These are phyloP conservation scores for Cyrtodaria siliqua DNA, from an alignment of 2,888 invertebrate species.

Conservation along the genomic window DNA sequence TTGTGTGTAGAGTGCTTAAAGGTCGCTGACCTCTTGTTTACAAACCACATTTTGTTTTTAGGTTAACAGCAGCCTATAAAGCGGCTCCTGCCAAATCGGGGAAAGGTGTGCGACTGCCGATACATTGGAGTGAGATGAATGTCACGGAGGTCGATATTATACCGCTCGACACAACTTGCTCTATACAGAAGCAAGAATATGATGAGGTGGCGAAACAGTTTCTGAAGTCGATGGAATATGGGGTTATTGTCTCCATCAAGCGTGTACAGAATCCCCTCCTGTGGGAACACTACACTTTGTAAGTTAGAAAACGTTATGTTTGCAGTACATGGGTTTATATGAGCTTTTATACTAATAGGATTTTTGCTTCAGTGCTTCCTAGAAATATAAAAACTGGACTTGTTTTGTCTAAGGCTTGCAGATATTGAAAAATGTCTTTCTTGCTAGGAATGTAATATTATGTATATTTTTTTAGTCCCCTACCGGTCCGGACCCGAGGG, in stretches of 20 bases:
- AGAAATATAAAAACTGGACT: no score
- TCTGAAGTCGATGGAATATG: slow-evolving; percentile 13
- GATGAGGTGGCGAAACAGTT: slow-evolving; percentile 48
- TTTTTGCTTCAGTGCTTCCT: no score
- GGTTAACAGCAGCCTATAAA: slow-evolving; percentile 48
- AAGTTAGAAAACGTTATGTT: slow-evolving; percentile 13
- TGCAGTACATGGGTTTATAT: no score
- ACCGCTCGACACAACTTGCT: slow-evolving; percentile 11
- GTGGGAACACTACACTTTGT: slow-evolving; percentile 63
- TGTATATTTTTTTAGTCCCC: no score
- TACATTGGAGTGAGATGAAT: slow-evolving; percentile 55
- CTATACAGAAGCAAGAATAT: slow-evolving; percentile 39
- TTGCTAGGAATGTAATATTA: no score
- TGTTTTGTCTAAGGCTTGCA: no score
- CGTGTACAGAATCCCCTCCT: slow-evolving; percentile 57
- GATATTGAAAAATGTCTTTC: no score
- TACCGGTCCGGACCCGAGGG: no score
- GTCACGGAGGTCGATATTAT: slow-evolving; percentile 36
- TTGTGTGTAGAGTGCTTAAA: no score
- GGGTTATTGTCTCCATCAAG: slow-evolving; percentile 36
- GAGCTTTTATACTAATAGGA: no score
- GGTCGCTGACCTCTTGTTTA: no score
- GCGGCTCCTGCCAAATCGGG: slow-evolving; percentile 37
- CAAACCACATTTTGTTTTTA: slow-evolving; percentile 9
- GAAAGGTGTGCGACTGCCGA: slow-evolving; percentile 49